Evolutionary conservation across 2,113 vertebrate species (phyloP).

Genomic region (Macrotus californicus): DNA sequence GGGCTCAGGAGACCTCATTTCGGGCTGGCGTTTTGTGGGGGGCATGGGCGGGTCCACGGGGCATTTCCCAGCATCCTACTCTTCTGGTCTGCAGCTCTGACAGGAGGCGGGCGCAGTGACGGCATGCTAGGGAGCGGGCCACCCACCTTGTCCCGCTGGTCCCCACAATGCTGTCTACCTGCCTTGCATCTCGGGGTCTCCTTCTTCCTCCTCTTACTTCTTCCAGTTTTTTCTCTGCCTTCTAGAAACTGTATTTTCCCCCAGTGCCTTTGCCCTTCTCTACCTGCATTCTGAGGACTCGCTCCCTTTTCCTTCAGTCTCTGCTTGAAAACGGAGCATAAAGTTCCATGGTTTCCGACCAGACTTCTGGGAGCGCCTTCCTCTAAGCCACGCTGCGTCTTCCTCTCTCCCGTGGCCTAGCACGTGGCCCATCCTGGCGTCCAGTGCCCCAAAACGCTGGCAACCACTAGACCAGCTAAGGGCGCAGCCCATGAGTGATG

Average conservation of each 20-base stretch:
- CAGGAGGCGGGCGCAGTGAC: too few relatives aligned
- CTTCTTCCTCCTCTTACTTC: background rate
- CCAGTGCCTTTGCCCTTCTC: too few relatives aligned
- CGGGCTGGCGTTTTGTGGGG: background rate
- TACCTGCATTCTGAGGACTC: background rate
- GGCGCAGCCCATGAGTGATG: too few relatives aligned
- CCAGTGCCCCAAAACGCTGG: background rate
- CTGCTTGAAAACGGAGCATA: background rate
- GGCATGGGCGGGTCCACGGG: rapidly evolving
- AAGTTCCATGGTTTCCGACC: background rate
- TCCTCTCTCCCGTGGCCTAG: background rate
- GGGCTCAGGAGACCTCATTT: background rate
- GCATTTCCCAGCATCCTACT: background rate
- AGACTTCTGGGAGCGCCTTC: background rate
- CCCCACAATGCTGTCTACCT: background rate
- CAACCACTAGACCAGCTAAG: background rate
- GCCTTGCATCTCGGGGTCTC: background rate
- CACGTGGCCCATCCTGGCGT: background rate
- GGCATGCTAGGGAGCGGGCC: too few relatives aligned
- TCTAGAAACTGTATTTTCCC: background rate
- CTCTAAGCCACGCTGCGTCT: background rate
- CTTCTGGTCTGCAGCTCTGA: background rate
- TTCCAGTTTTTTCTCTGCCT: background rate
- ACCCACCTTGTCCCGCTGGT: background rate
- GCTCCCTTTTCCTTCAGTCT: background rate